Conservation (phyloP, 1,140 invertebrate genomes). For the Planococcus citri region DNA sequence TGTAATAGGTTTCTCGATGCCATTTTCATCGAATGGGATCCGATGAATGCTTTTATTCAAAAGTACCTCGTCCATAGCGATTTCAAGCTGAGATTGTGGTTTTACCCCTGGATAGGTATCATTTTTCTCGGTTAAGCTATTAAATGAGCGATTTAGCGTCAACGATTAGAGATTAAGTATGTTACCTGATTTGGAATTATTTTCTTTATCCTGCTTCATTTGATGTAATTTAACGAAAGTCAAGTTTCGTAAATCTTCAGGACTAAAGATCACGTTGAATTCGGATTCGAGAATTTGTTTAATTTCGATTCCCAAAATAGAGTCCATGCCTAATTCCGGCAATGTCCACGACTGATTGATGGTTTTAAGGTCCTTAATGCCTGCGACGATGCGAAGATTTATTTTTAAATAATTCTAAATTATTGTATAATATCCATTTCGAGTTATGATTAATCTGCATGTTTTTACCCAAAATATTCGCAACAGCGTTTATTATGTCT, state of each 20-base stretch:
- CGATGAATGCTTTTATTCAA: not conserved
- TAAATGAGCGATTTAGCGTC: not conserved
- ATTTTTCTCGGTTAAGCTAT: no score
- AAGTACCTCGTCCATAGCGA: not conserved
- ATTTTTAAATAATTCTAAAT: no score
- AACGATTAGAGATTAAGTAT: not conserved
- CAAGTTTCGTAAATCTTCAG: not conserved
- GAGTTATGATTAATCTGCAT: no score
- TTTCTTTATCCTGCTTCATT: not conserved
- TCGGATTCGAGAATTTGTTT: not conserved
- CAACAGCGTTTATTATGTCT: constrained; percentile 34
- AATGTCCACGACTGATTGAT: not conserved
- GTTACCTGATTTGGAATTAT: not conserved
- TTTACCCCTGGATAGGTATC: not conserved
- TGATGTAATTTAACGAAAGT: not conserved
- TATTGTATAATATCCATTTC: no score
- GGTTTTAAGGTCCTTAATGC: not conserved
- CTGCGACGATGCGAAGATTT: not conserved
- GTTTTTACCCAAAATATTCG: not conserved
- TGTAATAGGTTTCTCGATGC: not conserved
- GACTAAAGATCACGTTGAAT: not conserved
- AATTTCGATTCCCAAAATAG: not conserved
- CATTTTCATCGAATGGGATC: not conserved
- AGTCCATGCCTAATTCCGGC: not conserved
- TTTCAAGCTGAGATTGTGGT: not conserved